Evolutionary conservation across 2,888 invertebrate genomes (phyloP), one percentile per base, ranked within the genome.

Genomic region (Papilio gigon): DNA sequence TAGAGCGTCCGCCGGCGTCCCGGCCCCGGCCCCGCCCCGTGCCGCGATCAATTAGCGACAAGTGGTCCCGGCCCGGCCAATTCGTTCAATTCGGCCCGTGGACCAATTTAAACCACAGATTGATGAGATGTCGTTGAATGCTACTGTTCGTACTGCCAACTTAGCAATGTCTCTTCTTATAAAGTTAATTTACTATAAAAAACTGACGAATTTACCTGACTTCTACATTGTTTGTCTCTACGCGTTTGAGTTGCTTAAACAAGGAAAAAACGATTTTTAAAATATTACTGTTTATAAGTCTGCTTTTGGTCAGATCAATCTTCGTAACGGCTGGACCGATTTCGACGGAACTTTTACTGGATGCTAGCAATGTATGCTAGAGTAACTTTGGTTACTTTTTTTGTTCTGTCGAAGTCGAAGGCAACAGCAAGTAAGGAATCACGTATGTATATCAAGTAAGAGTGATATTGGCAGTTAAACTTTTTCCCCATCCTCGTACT

Each of bases 51-150:
- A 78, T 78, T 78, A 78, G 75, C 71, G 67, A 74, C 75, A 78
- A 78, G 78, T 78, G 74, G 74, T 71, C 61, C 66, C 61, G 73
- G 72, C 56, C 66, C 61, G 73, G 73, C 73, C 78, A 78, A 78
- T 78, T 78, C 77, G 74, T 68, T 75, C 76, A 78, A 78, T 76
- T 78, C 74, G 71, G 72, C 65, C 64, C 71, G 71, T 69, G 72
- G 68, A 71, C 74, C 77, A 76, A 78, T 78, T 78, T 77, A 73
- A 74, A 71, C 66, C 76, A 69, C 69, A 74, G 76, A 78, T 78
- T 77, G 77, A 76, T 77, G 76, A 72, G 70, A 47, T 62, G 68
- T 44, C 40, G 56, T 68, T 8, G 33, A 67, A 60, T 27, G 40
- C 8, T 35, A 40, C 62, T 30, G 30, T 53, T 53, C 53, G 30